Conservation (phyloP, 2,888 invertebrate genomes). For the Phaonia tiefii region DNA sequence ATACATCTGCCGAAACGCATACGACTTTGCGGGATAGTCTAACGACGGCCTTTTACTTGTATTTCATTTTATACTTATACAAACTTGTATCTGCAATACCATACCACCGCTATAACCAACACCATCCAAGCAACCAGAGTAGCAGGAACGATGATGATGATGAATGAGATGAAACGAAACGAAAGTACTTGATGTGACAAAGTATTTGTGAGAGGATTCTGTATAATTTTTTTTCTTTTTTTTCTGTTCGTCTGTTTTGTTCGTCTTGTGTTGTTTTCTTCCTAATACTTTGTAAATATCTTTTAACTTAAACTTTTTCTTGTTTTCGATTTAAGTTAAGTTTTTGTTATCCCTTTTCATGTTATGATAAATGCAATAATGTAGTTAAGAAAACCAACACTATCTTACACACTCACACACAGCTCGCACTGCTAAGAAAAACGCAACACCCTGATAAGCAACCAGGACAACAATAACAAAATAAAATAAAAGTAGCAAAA, state of each 20-base stretch:
- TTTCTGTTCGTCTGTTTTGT: not conserved
- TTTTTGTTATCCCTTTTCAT: too few relatives aligned
- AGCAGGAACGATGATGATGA: conserved; percentile 1
- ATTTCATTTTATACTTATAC: too few relatives aligned
- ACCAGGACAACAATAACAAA: conserved; percentile 22
- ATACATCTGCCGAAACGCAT: too few relatives aligned
- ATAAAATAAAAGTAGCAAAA: not conserved
- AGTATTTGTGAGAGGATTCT: conserved; percentile 77
- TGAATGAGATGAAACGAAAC: not conserved
- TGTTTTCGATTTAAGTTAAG: too few relatives aligned
- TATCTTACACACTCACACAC: conserved; percentile 21
- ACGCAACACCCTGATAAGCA: conserved; percentile 12
- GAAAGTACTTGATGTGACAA: conserved; percentile 53
- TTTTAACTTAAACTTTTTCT: conserved; percentile 18
- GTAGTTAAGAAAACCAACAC: not conserved
- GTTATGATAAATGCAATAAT: not conserved
- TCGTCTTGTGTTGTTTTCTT: not conserved
- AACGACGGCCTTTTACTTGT: too few relatives aligned
- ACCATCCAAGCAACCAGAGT: not conserved
- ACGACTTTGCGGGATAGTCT: too few relatives aligned
- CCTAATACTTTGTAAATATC: conserved; percentile 22
- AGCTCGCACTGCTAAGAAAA: not conserved
- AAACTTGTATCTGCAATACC: too few relatives aligned
- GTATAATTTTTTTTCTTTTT: conserved; percentile 63
- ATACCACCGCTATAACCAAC: not conserved